These are phyloP conservation scores for Pseudopleuronectes americanus DNA, from an alignment of 2,797 vertebrate species.

Conservation along the genomic window DNA sequence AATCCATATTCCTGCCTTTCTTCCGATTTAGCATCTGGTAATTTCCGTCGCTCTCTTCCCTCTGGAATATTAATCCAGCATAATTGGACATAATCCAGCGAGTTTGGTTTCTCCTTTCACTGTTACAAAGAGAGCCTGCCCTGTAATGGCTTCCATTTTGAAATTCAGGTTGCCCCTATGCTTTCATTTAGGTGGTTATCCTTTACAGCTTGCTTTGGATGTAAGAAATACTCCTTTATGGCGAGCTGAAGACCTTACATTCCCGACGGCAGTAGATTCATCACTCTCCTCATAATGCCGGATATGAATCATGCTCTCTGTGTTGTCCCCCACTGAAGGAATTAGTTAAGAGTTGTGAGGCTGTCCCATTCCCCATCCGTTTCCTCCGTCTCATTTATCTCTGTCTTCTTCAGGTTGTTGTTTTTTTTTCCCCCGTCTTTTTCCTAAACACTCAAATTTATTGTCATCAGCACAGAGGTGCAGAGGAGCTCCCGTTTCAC, in stretches of 20 bases:
- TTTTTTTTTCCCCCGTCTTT: neutral
- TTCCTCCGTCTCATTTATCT: slow-evolving; percentile 57
- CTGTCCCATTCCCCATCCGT: slow-evolving; percentile 55
- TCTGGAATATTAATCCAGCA: slow-evolving; percentile 12
- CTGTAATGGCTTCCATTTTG: slow-evolving; percentile 2
- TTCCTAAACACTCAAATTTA: slow-evolving; percentile 46
- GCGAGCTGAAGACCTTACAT: slow-evolving; percentile 52
- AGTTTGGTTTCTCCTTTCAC: neutral
- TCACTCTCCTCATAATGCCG: slow-evolving; percentile 66
- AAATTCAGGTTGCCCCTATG: slow-evolving; percentile 6
- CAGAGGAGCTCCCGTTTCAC: slow-evolving; percentile 39
- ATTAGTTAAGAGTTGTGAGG: slow-evolving; percentile 70
- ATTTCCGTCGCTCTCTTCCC: slow-evolving; percentile 13
- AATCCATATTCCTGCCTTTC: neutral
- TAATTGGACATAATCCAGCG: slow-evolving; percentile 8
- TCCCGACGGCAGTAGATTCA: slow-evolving; percentile 65
- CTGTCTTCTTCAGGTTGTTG: slow-evolving; percentile 57
- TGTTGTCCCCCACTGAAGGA: slow-evolving; percentile 60
- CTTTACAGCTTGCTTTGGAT: slow-evolving; percentile 50
- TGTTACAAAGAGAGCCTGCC: neutral
- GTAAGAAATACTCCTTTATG: slow-evolving; percentile 31
- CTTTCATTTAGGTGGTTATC: slow-evolving; percentile 12
- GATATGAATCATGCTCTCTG: slow-evolving; percentile 70
- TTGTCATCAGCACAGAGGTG: slow-evolving; percentile 57
- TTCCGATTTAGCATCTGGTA: slow-evolving; percentile 13